phyloP scores from a whole-genome alignment of 1,140 invertebrate species.

The Drosophila hydei region DNA sequence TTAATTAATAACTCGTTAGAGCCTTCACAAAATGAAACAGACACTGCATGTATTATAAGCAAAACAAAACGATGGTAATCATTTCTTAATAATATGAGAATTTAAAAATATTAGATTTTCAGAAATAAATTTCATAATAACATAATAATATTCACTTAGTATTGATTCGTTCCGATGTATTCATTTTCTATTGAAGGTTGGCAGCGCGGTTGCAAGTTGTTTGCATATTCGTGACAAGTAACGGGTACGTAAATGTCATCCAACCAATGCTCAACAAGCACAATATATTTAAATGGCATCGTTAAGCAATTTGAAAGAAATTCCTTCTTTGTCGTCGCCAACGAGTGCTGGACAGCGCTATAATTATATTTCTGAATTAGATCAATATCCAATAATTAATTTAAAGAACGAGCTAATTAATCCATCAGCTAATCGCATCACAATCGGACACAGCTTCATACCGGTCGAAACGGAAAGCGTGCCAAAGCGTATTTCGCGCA shows the following conservation, averaged over 20 bases:
- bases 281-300: conserved; percentile 55
- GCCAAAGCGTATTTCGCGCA: conserved; percentile 84
- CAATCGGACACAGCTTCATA: conserved; percentile 70
- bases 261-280: neutral
- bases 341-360: conserved; percentile 10
- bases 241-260: neutral
- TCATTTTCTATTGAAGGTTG: neutral
- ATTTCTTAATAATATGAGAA: no score
- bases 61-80: no score
- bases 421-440: conserved; percentile 22
- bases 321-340: conserved; percentile 36
- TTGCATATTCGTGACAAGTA: conserved; percentile 1
- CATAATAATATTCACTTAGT: no score
- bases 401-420: conserved; percentile 41
- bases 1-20: no score
- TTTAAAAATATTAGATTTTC: no score
- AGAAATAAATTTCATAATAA: no score
- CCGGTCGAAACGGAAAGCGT: conserved; percentile 84
- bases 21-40: no score
- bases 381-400: conserved; percentile 52
- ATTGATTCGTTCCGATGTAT: neutral
- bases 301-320: conserved; percentile 58
- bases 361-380: conserved; percentile 25
- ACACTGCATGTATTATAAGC: no score
- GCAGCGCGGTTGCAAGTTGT: neutral